Evolutionary conservation across 2,113 vertebrate species (phyloP), one percentile per base, ranked within the genome.

Genomic region (Alethe diademata): DNA sequence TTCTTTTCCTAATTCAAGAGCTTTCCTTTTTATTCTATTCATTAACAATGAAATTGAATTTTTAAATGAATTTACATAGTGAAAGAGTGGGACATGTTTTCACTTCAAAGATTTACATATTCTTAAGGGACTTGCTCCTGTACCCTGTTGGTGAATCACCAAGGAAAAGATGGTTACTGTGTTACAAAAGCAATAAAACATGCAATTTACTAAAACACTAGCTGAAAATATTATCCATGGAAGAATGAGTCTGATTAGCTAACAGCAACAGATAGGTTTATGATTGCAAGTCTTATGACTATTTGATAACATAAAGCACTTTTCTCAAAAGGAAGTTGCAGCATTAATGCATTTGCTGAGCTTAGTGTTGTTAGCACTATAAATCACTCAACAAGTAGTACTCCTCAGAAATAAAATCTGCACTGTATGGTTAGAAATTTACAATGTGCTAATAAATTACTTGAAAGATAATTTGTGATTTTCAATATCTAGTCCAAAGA

Each of bases 201-300:
- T 19, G 25, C 70, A 78, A 88, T 92, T 95, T 91, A 47, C 86
- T 64, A 70, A 91, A 93, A 89, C 23, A 35, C 85, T 86, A 40
- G 48, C 65, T 28, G 62, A 88, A 88, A 96, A 93, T 85, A 92
- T 90, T 93, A 71, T 45, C 75, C 81, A 92, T 56, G 85, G 95
- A 96, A 95, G 80, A 97, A 86, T 53, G 56, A 76, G 48, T 87
- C 84, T 87, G 90, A 97, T 97, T 95, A 94, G 75, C 75, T 87
- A 92, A 94, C 78, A 93, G 48, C 57, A 85, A 33, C 65, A 65
- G 58, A 81, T 66, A 75, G 60, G 69, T 90, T 96, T 93, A 82
- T 51, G 81, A 93, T 48, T 75, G 66, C 69, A 92, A 94, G 31
- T 45, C 96, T 97, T 94, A 93, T 33, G 65, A 83, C 43, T 94